Evolutionary conservation across 2,888 invertebrate genomes (phyloP).

Genomic region (Parnassius orleans): DNA sequence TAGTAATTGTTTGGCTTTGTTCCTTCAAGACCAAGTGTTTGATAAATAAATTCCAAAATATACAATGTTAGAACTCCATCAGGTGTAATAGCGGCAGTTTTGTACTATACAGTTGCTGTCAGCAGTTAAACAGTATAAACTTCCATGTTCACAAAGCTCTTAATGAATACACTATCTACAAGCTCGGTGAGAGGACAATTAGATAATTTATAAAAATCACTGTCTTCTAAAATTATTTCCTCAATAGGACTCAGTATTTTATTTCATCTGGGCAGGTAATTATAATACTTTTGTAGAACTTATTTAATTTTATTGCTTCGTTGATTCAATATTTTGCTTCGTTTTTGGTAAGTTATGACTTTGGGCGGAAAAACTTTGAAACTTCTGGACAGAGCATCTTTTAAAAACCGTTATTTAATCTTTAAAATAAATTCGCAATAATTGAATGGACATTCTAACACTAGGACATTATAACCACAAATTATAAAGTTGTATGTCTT

Average conservation of each 20-base stretch:
- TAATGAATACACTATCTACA: constrained; percentile 54
- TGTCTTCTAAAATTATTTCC: constrained; percentile 55
- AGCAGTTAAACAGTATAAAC: constrained; percentile 53
- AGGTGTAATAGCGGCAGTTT: constrained; percentile 64
- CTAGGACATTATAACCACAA: no score
- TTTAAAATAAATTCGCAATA: no score
- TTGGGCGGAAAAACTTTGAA: constrained; percentile 60
- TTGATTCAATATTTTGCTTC: constrained; percentile 41
- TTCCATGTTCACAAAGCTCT: constrained; percentile 62
- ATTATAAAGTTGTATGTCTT: no score
- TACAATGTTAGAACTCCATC: constrained; percentile 59
- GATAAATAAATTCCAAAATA: constrained; percentile 54
- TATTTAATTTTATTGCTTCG: constrained; percentile 50
- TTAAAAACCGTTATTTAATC: background rate
- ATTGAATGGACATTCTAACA: no score
- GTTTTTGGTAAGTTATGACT: constrained; percentile 44
- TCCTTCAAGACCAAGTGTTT: constrained; percentile 69
- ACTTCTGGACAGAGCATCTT: constrained; percentile 68
- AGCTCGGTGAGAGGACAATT: constrained; percentile 55
- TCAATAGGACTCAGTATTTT: constrained; percentile 48
- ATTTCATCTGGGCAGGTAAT: constrained; percentile 67
- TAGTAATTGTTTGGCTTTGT: constrained; percentile 54
- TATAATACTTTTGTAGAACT: constrained; percentile 63
- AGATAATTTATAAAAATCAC: constrained; percentile 57
- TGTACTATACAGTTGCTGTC: constrained; percentile 59